Conservation (phyloP, 2,888 invertebrate genomes). For the Steinernema scapterisci region DNA sequence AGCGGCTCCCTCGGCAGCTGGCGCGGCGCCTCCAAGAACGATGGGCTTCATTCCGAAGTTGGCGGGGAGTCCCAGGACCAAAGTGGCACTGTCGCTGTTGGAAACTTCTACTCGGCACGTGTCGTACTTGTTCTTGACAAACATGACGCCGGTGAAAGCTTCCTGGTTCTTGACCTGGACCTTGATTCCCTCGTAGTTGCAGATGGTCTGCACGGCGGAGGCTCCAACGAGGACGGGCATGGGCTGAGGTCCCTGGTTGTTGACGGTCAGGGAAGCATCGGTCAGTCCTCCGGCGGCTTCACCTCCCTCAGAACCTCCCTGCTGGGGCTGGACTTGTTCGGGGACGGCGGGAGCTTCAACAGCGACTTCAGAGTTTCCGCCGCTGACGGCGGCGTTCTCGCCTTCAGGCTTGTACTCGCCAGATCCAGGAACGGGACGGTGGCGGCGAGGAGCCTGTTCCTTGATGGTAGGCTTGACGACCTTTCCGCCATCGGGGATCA, state of each 20-base stretch:
- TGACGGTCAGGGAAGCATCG: conserved; percentile 39
- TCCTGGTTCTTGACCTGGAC: conserved; percentile 62
- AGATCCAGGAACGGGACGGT: background rate
- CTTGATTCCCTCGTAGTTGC: conserved; percentile 68
- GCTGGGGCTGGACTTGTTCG: background rate
- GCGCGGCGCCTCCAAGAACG: conserved; percentile 43
- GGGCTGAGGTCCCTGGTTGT: conserved; percentile 24
- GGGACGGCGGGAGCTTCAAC: background rate
- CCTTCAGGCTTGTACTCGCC: conserved; percentile 26
- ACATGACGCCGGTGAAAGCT: conserved; percentile 66
- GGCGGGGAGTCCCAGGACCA: conserved; percentile 63
- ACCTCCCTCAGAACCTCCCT: too few relatives aligned
- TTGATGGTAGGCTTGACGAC: conserved; percentile 33
- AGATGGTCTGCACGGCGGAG: conserved; percentile 65
- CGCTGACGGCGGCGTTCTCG: conserved; percentile 28
- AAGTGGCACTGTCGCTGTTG: conserved; percentile 58
- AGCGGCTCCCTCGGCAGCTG: conserved; percentile 45
- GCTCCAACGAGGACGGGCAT: conserved; percentile 57
- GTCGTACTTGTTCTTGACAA: conserved; percentile 68
- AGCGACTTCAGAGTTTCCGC: background rate
- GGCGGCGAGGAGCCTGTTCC: conserved; percentile 19
- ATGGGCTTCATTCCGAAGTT: conserved; percentile 67
- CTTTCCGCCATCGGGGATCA: background rate
- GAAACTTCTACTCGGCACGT: conserved; percentile 66
- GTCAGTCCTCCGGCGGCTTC: background rate